Evolutionary conservation across 2,888 invertebrate genomes (phyloP).

Genomic region (Acrobasis consociella): DNA sequence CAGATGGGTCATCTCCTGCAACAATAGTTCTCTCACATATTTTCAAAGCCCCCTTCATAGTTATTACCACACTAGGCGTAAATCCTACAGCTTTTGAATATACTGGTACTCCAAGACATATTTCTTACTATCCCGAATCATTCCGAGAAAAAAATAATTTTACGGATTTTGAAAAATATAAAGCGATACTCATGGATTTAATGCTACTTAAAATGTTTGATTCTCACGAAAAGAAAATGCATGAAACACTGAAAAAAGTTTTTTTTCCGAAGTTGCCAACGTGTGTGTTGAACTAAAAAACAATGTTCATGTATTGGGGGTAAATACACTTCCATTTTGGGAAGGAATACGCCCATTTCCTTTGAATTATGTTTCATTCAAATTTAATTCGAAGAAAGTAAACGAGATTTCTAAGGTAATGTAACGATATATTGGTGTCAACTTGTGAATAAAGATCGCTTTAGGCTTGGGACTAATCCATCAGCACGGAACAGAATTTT

Average conservation of each 20-base stretch:
- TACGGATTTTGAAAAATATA: background rate
- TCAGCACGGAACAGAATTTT: no score
- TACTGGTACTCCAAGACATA: background rate
- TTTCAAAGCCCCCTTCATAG: background rate
- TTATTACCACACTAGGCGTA: background rate
- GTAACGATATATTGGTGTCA: no score
- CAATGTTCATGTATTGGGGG: conserved; percentile 46
- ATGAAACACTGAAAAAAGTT: conserved; percentile 31
- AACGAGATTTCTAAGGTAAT: no score
- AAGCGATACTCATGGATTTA: conserved; percentile 33
- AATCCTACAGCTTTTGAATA: background rate
- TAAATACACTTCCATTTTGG: conserved; percentile 47
- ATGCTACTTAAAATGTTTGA: conserved; percentile 18
- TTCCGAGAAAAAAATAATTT: background rate
- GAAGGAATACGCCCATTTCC: conserved; percentile 44
- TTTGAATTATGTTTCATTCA: no score
- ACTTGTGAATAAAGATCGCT: no score
- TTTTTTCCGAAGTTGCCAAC: conserved; percentile 39
- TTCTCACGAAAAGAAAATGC: conserved; percentile 19
- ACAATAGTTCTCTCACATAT: background rate
- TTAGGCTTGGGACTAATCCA: no score
- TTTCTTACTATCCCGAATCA: background rate
- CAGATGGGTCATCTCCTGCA: background rate
- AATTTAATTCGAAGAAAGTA: no score
- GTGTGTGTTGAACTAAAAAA: conserved; percentile 35